These are phyloP conservation scores for Cantharis lateralis DNA, from an alignment of 2,888 invertebrate genomes.

Conservation along the genomic window DNA sequence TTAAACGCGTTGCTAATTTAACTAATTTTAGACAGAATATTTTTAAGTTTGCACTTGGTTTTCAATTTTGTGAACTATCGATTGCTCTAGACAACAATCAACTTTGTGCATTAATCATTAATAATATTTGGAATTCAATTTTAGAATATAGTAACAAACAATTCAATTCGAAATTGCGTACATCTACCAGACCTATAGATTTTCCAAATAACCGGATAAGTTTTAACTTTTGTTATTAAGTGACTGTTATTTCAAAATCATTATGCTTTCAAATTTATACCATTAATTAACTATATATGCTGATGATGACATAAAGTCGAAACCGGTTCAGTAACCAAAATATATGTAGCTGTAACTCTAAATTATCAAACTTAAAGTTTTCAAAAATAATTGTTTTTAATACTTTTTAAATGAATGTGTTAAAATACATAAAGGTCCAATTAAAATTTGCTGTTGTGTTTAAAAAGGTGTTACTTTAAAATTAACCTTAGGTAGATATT, in stretches of 20 bases:
- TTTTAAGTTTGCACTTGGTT: background rate
- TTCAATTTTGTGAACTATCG: background rate
- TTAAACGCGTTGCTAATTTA: background rate
- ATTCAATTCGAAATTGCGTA: background rate
- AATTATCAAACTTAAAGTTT: no score
- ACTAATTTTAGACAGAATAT: background rate
- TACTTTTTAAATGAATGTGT: background rate
- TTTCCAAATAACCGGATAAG: background rate
- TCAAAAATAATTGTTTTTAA: background rate
- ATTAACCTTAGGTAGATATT: conserved; percentile 35
- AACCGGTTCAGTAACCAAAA: no score
- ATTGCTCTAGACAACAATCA: background rate
- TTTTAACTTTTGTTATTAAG: background rate
- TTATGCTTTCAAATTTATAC: no score
- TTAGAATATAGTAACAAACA: background rate
- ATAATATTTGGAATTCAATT: background rate
- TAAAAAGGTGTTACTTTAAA: conserved; percentile 7
- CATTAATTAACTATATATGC: no score
- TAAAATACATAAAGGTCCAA: background rate
- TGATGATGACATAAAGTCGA: no score
- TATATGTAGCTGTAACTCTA: no score
- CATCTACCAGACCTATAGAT: background rate
- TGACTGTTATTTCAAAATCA: background rate
- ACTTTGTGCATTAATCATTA: background rate
- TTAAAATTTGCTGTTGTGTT: conserved; percentile 6